These are phyloP conservation scores for human (Homo sapiens) DNA, from an alignment of 2,113 vertebrate genomes.

Conservation along the genomic window DNA sequence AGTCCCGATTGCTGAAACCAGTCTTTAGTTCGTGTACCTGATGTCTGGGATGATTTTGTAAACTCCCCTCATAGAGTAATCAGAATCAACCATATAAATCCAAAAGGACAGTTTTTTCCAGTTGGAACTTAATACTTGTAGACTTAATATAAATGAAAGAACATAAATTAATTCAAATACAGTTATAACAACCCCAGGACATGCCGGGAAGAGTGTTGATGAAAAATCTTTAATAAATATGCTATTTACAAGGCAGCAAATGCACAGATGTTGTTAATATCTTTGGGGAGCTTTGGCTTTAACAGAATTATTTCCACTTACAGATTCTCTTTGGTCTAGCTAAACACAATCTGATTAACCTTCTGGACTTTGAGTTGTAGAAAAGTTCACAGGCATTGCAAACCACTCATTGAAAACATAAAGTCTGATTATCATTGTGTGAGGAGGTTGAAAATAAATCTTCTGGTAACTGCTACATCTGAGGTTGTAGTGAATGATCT, in stretches of 20 bases:
- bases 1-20: neutral
- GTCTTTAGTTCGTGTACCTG: neutral
- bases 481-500: slow-evolving; percentile 42
- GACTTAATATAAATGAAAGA: slow-evolving; percentile 42
- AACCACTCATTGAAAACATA: slow-evolving; percentile 51
- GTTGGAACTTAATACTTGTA: neutral
- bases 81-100: neutral
- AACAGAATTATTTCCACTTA: slow-evolving; percentile 55
- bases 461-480: slow-evolving; percentile 30
- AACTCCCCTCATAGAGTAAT: neutral
- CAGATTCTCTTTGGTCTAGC: slow-evolving; percentile 51
- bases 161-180: neutral
- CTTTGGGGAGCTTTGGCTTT: neutral
- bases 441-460: slow-evolving; percentile 55
- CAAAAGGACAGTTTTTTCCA: neutral
- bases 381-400: slow-evolving; percentile 46
- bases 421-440: slow-evolving; percentile 54
- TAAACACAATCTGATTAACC: slow-evolving; percentile 52
- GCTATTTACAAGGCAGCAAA: neutral
- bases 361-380: slow-evolving; percentile 33
- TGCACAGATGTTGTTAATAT: slow-evolving; percentile 17
- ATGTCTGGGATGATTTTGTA: neutral
- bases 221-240: slow-evolving; percentile 31
- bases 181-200: neutral
- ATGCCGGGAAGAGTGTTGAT: neutral